phyloP scores from a whole-genome alignment of 1,140 invertebrate genomes.

The Eubasilissa regina region DNA sequence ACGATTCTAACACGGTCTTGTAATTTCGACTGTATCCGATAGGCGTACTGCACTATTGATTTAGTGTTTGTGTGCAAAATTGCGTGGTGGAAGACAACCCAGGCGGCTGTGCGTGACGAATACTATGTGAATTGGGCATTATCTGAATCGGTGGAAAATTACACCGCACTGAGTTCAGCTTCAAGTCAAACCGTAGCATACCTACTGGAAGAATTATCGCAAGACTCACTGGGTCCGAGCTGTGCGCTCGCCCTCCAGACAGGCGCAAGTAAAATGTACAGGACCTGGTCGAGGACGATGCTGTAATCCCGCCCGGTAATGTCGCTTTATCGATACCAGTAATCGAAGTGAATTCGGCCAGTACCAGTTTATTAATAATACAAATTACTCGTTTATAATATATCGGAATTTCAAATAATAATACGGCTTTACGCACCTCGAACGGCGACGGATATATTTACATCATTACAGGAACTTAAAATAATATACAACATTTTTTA shows the following conservation, averaged over 20 bases:
- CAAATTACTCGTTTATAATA: constrained; percentile 19
- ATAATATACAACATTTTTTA: too few species aligned
- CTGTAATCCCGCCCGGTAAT: constrained; percentile 10
- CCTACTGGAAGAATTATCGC: background rate
- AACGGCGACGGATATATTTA: constrained; percentile 1
- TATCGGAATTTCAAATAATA: constrained; percentile 29
- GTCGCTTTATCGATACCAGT: constrained; percentile 30
- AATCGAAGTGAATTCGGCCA: constrained; percentile 20
- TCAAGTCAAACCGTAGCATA: constrained; percentile 8
- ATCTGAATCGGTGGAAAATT: constrained; percentile 32
- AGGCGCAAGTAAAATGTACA: background rate
- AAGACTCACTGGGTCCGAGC: background rate
- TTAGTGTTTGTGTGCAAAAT: constrained; percentile 36
- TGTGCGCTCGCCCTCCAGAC: background rate
- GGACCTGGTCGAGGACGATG: constrained; percentile 1
- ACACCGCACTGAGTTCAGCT: constrained; percentile 4
- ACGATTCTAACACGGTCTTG: background rate
- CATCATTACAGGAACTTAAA: background rate
- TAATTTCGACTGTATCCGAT: background rate
- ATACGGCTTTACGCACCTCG: constrained; percentile 14
- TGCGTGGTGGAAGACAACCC: constrained; percentile 1
- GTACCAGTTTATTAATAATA: constrained; percentile 27
- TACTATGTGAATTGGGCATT: constrained; percentile 19
- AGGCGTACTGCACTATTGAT: constrained; percentile 14
- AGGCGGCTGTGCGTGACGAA: constrained; percentile 17